phyloP scores from a whole-genome alignment of 2,113 vertebrate species.

The Thryonomys swinderianus region DNA sequence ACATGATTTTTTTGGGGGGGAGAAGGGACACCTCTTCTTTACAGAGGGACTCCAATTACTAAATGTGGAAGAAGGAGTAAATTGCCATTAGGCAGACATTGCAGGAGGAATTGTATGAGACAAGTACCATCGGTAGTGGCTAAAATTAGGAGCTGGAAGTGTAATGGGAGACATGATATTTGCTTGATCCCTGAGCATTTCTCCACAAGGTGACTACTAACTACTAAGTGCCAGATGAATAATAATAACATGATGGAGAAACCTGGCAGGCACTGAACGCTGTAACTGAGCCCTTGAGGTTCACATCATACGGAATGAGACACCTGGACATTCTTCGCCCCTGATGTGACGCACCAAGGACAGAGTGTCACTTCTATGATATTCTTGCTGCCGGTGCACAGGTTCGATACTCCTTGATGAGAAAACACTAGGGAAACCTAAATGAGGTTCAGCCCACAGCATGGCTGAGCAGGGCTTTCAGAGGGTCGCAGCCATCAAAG shows the following conservation, averaged over 20 bases:
- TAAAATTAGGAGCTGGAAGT: constrained; percentile 1
- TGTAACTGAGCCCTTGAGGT: neutral
- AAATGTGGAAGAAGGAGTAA: constrained; percentile 4
- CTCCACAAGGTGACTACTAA: neutral
- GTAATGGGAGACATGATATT: neutral
- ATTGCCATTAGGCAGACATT: neutral
- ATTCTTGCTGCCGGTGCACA: neutral
- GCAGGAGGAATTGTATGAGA: neutral
- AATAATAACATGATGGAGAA: neutral
- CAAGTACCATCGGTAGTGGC: neutral
- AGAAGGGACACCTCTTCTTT: neutral
- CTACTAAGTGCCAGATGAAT: neutral
- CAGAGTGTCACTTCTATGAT: neutral
- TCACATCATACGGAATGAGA: neutral
- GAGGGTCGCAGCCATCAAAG: neutral
- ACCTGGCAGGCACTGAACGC: neutral
- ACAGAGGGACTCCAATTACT: neutral
- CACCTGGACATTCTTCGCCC: accelerated
- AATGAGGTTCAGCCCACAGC: neutral
- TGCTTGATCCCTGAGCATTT: neutral
- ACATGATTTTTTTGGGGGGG: constrained; percentile 29
- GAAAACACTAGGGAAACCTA: neutral
- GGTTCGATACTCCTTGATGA: neutral
- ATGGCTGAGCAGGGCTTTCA: neutral
- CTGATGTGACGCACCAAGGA: no score